Conservation (phyloP, 2,113 vertebrate genomes). For the Percina caprodes region DNA sequence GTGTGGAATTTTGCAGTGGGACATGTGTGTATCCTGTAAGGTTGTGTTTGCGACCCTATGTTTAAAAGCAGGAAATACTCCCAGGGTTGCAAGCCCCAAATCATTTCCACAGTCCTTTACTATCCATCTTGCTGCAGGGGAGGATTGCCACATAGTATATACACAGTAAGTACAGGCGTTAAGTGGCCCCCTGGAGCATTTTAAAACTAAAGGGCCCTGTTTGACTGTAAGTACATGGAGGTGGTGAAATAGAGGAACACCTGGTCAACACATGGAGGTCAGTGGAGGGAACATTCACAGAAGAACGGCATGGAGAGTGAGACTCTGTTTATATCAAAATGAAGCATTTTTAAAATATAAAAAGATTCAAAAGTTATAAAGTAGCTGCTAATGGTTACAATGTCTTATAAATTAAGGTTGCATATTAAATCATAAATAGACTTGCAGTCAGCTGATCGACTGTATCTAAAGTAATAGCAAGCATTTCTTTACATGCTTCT, state of each 20-base stretch:
- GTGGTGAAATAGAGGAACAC: constrained; percentile 47
- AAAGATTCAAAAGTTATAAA: neutral
- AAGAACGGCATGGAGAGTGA: neutral
- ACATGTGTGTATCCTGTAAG: neutral
- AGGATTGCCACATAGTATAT: constrained; percentile 26
- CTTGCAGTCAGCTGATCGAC: neutral
- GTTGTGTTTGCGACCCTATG: constrained; percentile 15
- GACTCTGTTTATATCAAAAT: neutral
- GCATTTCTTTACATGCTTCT: constrained; percentile 10
- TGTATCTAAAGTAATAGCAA: neutral
- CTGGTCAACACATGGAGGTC: constrained; percentile 60
- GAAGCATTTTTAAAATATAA: neutral
- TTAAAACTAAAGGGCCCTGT: constrained; percentile 21
- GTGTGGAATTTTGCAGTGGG: neutral
- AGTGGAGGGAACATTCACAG: constrained; percentile 14
- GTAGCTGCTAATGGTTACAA: neutral
- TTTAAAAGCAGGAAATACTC: constrained; percentile 72
- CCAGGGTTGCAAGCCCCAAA: constrained; percentile 20
- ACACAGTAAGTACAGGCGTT: constrained; percentile 37
- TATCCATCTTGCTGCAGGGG: constrained; percentile 9
- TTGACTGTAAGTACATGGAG: constrained; percentile 36
- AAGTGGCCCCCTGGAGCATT: constrained; percentile 57
- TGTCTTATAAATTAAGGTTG: neutral
- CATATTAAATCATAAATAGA: neutral
- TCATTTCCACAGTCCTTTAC: constrained; percentile 22